Evolutionary conservation across 2,113 vertebrate genomes (phyloP).

Genomic region (Psophia crepitans): DNA sequence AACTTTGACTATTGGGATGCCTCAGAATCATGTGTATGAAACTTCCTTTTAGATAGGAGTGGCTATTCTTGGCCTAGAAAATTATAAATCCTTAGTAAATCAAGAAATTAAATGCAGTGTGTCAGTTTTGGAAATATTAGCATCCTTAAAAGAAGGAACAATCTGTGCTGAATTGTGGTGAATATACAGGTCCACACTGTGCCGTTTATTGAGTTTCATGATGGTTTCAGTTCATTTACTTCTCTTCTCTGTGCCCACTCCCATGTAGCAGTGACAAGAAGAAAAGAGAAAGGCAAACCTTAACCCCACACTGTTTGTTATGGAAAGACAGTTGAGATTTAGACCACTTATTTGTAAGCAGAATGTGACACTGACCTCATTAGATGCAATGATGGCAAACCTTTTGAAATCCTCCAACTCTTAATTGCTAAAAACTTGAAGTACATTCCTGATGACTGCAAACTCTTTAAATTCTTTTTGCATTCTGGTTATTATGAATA

Average conservation of each 20-base stretch:
- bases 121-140: neutral
- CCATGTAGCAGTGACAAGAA: neutral
- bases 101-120: neutral
- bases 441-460: neutral
- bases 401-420: neutral
- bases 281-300: neutral
- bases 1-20: neutral
- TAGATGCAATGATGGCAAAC: neutral
- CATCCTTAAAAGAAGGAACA: neutral
- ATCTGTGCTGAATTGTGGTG: neutral
- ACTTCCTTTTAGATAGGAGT: neutral
- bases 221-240: neutral
- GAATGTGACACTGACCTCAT: neutral
- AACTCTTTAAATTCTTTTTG: neutral
- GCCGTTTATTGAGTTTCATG: neutral
- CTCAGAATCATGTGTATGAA: neutral
- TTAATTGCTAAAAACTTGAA: neutral
- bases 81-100: neutral
- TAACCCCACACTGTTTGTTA: neutral
- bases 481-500: neutral
- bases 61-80: neutral
- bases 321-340: neutral
- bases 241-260: neutral
- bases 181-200: neutral
- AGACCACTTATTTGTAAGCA: neutral